Percentiles rank a stretch among this genome's conserved stretches.
Evolutionary conservation across 1,140 invertebrate species (phyloP).

Genomic region (Piezodorus guildinii): DNA sequence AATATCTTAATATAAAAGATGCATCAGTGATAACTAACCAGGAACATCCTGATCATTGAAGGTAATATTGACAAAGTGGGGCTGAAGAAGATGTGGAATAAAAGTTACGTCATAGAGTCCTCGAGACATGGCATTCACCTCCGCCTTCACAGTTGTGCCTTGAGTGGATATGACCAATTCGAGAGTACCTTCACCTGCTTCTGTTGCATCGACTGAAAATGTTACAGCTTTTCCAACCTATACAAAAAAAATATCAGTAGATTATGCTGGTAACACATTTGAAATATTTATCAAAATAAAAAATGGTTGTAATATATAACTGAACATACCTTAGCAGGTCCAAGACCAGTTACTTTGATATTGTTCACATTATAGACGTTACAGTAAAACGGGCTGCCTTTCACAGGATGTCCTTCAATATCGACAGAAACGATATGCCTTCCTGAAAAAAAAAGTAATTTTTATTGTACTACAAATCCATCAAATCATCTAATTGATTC

Average conservation of each 20-base stretch:
- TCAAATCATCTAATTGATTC: no score
- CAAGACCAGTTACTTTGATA: conserved; percentile 66
- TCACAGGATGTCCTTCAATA: conserved; percentile 68
- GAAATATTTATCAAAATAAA: neutral
- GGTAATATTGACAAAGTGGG: conserved; percentile 90
- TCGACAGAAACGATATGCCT: conserved; percentile 71
- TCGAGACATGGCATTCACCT: conserved; percentile 77
- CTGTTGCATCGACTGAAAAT: conserved; percentile 87
- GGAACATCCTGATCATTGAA: conserved; percentile 92
- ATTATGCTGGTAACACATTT: neutral
- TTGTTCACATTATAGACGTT: conserved; percentile 85
- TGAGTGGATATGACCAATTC: conserved; percentile 88
- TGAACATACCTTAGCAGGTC: conserved; percentile 38
- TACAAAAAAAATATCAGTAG: neutral
- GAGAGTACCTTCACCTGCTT: conserved; percentile 89
- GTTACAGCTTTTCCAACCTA: conserved; percentile 70
- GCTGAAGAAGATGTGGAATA: conserved; percentile 74
- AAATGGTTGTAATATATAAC: neutral
- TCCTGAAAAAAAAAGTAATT: conserved; percentile 41
- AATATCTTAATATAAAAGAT: conserved; percentile 9
- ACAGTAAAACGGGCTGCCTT: conserved; percentile 83
- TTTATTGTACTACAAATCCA: no score
- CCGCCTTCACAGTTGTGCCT: conserved; percentile 74
- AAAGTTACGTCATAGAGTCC: conserved; percentile 95
- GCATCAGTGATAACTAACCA: conserved; percentile 34